Evolutionary conservation across 2,113 vertebrate species (phyloP), one percentile per base, ranked within the genome.

Genomic region (Xiphophorus couchianus): DNA sequence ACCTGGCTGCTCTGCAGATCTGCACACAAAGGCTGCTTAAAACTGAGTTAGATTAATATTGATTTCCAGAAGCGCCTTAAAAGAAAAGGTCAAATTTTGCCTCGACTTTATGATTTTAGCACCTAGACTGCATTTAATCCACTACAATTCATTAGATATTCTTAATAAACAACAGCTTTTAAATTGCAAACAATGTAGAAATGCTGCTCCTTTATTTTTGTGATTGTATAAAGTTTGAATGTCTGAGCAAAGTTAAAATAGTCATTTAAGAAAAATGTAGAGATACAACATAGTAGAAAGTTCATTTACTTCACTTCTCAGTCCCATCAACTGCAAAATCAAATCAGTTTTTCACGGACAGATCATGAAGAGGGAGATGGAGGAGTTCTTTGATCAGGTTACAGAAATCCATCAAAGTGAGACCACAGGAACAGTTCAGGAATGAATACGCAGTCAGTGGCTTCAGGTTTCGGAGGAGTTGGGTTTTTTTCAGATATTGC

Each of bases 311-410:
- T 51, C 17, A 7, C 44, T 51, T 14, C 17, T 31, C 69, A 71
- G 73, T 73, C 51, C 63, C 67, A 86, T 77, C 73, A 82, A 61
- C 14, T 68, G 37, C 74, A 17, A 72, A 85, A 83, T 79, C 17
- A 90, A 74, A 73, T 62, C 76, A 27, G 70, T 78, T 77, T 89
- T 86, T 83, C 72, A 0, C 13, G 4, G 65, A 31, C 68, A 81
- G 82, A 75, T 77, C 70, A 69, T 75, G 27, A 78, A 0, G 9
- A 25, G 71, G 35, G 48, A 64, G 68, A 71, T 31, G 72, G 78
- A 88, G 72, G 73, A 66, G 51, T 61, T 76, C 78, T 88, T 86
- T 84, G 70, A 87, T 77, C 69, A 82, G 66, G 76, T 80, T 78
- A 25, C 27, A 82, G 58, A 81, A 82, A 82, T 65, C 44, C 48